These are phyloP conservation scores for Platycercus adscitus DNA, from an alignment of 2,113 vertebrate species.

Conservation along the genomic window DNA sequence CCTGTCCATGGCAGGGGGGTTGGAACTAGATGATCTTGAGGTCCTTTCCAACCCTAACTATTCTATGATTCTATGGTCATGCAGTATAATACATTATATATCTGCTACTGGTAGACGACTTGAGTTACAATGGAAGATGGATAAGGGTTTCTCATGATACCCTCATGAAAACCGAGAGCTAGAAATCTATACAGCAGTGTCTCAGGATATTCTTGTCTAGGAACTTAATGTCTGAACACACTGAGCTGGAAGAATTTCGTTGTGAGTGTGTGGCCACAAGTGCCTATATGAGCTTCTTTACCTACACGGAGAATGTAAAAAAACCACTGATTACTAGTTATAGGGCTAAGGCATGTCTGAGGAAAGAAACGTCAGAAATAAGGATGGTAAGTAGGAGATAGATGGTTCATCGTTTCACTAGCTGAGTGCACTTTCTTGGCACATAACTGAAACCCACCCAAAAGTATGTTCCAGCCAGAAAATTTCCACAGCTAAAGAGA, in stretches of 20 bases:
- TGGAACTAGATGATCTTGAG: no score
- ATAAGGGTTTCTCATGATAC: background rate
- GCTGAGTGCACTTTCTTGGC: background rate
- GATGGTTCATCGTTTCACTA: background rate
- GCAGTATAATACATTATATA: background rate
- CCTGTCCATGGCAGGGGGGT: no score
- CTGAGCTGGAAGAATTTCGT: background rate
- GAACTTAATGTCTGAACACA: conserved; percentile 11
- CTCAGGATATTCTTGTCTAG: background rate
- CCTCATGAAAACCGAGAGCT: background rate
- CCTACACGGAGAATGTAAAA: background rate
- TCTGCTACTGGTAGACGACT: background rate
- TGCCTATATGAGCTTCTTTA: background rate
- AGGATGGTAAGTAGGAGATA: background rate
- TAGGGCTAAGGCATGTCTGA: background rate
- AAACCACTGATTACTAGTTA: background rate
- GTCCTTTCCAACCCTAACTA: no score
- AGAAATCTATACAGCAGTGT: background rate
- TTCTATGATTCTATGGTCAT: background rate
- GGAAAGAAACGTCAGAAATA: background rate
- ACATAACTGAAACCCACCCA: background rate
- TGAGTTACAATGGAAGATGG: background rate
- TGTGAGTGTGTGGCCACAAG: background rate
- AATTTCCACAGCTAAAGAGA: background rate
- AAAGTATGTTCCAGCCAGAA: background rate